These are phyloP conservation scores for Glaucidium brasilianum DNA, from an alignment of 2,113 vertebrate genomes.

Conservation along the genomic window DNA sequence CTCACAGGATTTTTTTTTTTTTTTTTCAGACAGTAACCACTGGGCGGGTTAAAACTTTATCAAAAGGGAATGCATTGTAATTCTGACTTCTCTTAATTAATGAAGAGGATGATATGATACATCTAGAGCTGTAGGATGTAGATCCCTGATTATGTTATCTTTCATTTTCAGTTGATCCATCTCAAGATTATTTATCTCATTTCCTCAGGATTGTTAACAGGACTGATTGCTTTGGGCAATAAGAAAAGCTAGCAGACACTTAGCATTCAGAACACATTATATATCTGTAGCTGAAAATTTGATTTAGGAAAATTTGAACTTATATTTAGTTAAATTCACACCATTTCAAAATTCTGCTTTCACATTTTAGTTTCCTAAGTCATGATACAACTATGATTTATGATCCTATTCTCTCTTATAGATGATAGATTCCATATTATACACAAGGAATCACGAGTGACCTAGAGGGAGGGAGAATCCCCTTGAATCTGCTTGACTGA, in stretches of 20 bases:
- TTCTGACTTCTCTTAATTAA: slow-evolving; percentile 18
- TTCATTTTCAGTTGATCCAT: not conserved
- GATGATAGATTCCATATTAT: no score
- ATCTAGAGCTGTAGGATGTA: not conserved
- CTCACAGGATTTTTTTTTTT: not conserved
- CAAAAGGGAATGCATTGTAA: not conserved
- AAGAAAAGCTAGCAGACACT: not conserved
- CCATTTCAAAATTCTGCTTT: not conserved
- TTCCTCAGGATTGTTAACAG: not conserved
- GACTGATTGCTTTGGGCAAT: not conserved
- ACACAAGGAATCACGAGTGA: not conserved
- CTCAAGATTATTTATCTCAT: not conserved
- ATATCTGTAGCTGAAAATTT: not conserved
- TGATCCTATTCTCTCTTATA: not conserved
- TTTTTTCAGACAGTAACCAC: not conserved
- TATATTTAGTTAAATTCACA: not conserved
- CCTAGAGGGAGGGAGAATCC: not conserved
- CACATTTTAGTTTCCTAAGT: not conserved
- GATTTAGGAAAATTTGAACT: not conserved
- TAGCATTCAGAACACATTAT: not conserved
- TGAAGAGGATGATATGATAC: not conserved
- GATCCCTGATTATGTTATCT: not conserved
- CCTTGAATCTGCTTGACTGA: not conserved
- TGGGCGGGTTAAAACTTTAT: not conserved
- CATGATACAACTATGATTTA: not conserved